These are phyloP conservation scores for Xylophagus ater DNA, from an alignment of 2,888 invertebrate genomes.

Conservation along the genomic window DNA sequence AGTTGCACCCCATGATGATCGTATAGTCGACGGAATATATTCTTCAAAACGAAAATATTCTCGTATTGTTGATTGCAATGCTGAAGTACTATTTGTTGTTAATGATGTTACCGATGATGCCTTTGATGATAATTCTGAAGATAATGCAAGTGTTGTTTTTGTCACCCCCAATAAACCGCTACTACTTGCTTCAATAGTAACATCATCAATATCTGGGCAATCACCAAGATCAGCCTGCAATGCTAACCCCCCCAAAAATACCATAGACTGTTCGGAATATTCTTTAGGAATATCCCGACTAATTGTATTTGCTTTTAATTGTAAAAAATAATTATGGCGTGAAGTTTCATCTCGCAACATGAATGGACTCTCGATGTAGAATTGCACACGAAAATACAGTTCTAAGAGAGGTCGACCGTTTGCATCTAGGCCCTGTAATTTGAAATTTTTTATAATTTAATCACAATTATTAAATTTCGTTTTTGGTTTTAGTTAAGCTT, in stretches of 20 bases:
- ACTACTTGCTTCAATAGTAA: constrained; percentile 1
- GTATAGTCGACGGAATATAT: constrained; percentile 64
- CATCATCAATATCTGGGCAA: constrained; percentile 44
- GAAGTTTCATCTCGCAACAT: constrained; percentile 84
- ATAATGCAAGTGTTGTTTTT: constrained; percentile 3
- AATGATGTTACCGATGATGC: constrained; percentile 23
- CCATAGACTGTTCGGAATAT: constrained; percentile 50
- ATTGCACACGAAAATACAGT: constrained; percentile 84
- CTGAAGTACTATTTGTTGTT: background rate
- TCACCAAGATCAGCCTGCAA: constrained; percentile 90
- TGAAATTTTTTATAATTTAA: background rate
- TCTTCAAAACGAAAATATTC: constrained; percentile 72
- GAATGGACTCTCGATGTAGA: constrained; percentile 85
- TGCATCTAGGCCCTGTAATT: constrained; percentile 70
- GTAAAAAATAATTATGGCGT: constrained; percentile 87
- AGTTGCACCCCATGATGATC: constrained; percentile 42
- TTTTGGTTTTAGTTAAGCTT: constrained; percentile 37
- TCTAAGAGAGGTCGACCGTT: constrained; percentile 82
- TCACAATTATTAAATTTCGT: background rate
- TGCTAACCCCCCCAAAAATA: constrained; percentile 77
- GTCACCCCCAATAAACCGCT: constrained; percentile 4
- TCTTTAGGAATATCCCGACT: constrained; percentile 50
- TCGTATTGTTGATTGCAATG: constrained; percentile 14
- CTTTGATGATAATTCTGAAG: constrained; percentile 15
- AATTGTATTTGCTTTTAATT: constrained; percentile 79